Conservation (phyloP, 2,888 invertebrate genomes). For the Drosophila algonquin region DNA sequence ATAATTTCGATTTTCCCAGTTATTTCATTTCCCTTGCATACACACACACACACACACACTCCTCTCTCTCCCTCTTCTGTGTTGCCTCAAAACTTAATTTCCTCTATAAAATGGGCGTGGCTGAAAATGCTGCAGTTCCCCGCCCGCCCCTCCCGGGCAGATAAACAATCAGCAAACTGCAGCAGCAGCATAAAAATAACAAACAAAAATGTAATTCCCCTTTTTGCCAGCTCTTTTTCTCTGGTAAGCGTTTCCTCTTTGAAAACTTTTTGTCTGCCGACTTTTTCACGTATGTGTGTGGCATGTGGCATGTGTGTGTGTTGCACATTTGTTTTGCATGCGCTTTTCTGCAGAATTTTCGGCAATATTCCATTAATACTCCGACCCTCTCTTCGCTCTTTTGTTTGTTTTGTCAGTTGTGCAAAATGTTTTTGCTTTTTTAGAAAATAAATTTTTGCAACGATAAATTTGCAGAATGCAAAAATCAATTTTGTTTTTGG, state of each 20-base stretch:
- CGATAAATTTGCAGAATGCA: conserved; percentile 68
- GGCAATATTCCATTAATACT: conserved; percentile 78
- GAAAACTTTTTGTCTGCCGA: conserved; percentile 62
- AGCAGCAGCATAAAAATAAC: conserved; percentile 61
- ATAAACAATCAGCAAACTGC: conserved; percentile 67
- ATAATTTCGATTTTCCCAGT: conserved; percentile 69
- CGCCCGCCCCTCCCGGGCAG: conserved; percentile 19
- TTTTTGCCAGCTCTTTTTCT: conserved; percentile 6
- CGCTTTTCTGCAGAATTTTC: conserved; percentile 76
- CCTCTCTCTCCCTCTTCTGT: not conserved
- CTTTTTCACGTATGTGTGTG: conserved; percentile 44
- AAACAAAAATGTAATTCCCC: conserved; percentile 31
- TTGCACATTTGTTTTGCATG: conserved; percentile 54
- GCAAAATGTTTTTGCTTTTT: conserved; percentile 48
- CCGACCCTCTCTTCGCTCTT: not conserved
- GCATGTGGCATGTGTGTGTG: conserved; percentile 13
- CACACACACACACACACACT: not conserved
- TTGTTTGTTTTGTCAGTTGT: conserved; percentile 64
- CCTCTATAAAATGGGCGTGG: conserved; percentile 61
- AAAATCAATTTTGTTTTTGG: conserved; percentile 43
- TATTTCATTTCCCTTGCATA: conserved; percentile 2
- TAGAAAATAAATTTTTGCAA: conserved; percentile 68
- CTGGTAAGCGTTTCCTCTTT: conserved; percentile 40
- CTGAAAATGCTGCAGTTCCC: conserved; percentile 63
- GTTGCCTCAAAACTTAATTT: conserved; percentile 63